These are phyloP conservation scores for Aricia artaxerxes DNA, from an alignment of 2,888 invertebrate genomes.

Conservation along the genomic window DNA sequence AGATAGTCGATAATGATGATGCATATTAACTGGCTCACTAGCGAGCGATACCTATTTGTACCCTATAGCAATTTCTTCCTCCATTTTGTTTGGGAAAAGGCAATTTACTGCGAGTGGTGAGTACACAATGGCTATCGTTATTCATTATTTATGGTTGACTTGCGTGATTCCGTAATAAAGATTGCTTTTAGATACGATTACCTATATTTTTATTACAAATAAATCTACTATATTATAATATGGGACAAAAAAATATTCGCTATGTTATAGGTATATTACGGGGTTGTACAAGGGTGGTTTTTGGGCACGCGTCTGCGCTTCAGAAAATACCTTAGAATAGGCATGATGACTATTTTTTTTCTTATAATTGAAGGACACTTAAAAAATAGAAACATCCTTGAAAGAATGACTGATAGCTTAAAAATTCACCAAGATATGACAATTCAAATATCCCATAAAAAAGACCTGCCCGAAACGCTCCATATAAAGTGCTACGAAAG, in stretches of 20 bases:
- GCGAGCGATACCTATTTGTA: not conserved
- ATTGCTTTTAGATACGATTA: slow-evolving; percentile 15
- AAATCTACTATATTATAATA: not conserved
- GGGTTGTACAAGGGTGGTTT: not conserved
- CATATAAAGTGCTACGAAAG: too few relatives aligned
- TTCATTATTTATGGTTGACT: slow-evolving; percentile 63
- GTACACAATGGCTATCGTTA: slow-evolving; percentile 48
- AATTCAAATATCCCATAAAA: too few relatives aligned
- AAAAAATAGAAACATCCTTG: too few relatives aligned
- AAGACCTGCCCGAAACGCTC: too few relatives aligned
- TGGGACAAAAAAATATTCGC: not conserved
- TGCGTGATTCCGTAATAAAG: slow-evolving; percentile 49
- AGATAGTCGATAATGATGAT: not conserved
- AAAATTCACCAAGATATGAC: too few relatives aligned
- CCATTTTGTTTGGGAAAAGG: slow-evolving; percentile 31
- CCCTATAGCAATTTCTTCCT: not conserved
- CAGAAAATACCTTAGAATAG: not conserved
- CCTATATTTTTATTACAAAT: slow-evolving; percentile 5
- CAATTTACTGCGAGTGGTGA: slow-evolving; percentile 36
- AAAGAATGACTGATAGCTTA: too few relatives aligned
- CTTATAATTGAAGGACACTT: too few relatives aligned
- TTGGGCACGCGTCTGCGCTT: not conserved
- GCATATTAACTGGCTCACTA: not conserved
- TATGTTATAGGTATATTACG: not conserved
- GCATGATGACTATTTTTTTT: too few relatives aligned